Conservation (phyloP, 2,888 invertebrate species). For the Lepidonotus clava region DNA sequence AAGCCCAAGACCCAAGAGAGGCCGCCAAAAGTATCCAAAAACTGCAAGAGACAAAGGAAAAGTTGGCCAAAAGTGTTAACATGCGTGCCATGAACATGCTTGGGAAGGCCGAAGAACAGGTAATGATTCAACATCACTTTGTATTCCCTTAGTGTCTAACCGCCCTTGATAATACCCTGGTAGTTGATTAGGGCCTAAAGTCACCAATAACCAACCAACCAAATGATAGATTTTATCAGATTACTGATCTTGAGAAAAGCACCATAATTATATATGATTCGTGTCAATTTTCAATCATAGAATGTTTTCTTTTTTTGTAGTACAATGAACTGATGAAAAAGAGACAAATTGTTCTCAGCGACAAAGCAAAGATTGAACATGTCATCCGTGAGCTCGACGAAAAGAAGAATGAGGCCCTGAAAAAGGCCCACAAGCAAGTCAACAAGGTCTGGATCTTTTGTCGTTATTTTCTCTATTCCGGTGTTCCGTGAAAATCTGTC, state of each 20-base stretch:
- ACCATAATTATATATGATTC: no score
- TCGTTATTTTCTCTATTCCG: no score
- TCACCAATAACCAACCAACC: no score
- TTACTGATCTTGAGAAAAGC: no score
- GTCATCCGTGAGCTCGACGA: conserved; percentile 94
- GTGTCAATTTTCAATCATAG: no score
- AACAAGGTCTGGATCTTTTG: conserved; percentile 85
- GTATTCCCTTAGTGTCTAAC: no score
- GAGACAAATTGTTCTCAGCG: conserved; percentile 87
- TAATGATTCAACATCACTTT: no score
- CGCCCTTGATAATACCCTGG: no score
- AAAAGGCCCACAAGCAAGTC: conserved; percentile 90
- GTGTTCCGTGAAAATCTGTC: no score
- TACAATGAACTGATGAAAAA: conserved; percentile 87
- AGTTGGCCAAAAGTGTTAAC: conserved; percentile 84
- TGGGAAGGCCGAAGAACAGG: conserved; percentile 92
- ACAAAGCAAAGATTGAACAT: conserved; percentile 87
- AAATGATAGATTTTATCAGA: no score
- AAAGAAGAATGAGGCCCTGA: conserved; percentile 91
- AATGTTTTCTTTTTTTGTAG: conserved; percentile 78
- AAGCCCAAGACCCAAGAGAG: conserved; percentile 85
- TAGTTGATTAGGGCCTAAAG: no score
- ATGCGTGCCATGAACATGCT: conserved; percentile 92
- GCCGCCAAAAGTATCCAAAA: conserved; percentile 82
- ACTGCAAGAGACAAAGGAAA: conserved; percentile 83